Evolutionary conservation across 2,888 invertebrate genomes (phyloP).

Genomic region (Ennomos quercinarius): DNA sequence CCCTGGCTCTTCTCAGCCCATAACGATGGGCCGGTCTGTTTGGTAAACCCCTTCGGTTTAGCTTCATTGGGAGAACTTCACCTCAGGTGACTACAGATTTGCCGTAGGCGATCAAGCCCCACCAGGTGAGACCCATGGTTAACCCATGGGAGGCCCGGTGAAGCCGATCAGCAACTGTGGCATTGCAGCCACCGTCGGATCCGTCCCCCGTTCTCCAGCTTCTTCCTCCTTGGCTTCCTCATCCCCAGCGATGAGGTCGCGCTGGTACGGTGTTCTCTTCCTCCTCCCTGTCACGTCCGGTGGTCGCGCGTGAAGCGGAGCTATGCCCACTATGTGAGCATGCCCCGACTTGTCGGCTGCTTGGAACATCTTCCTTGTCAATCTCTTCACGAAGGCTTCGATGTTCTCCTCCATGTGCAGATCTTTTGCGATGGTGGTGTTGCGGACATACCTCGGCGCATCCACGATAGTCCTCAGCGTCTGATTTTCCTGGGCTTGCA

Average conservation of each 20-base stretch:
- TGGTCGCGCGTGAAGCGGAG: slow-evolving; percentile 9
- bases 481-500: slow-evolving; percentile 9
- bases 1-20: too few species aligned
- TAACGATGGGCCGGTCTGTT: too few species aligned
- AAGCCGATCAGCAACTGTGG: neutral
- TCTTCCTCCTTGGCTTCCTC: too few species aligned
- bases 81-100: too few species aligned
- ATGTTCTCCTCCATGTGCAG: slow-evolving; percentile 7
- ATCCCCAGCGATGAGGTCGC: neutral
- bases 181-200: neutral
- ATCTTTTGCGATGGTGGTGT: slow-evolving; percentile 10
- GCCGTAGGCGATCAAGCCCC: slow-evolving; percentile 47
- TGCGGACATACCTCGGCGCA: slow-evolving; percentile 17
- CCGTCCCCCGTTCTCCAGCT: neutral
- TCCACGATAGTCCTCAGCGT: neutral
- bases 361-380: slow-evolving; percentile 2
- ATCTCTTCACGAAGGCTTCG: slow-evolving; percentile 2
- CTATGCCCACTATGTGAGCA: slow-evolving; percentile 4
- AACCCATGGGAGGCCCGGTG: neutral
- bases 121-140: neutral
- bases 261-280: neutral
- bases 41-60: too few species aligned
- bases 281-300: neutral
- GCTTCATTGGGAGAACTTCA: too few species aligned
- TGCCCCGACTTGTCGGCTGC: slow-evolving; percentile 5